Conservation (phyloP, 2,113 vertebrate genomes). For the Saimiri boliviensis region DNA sequence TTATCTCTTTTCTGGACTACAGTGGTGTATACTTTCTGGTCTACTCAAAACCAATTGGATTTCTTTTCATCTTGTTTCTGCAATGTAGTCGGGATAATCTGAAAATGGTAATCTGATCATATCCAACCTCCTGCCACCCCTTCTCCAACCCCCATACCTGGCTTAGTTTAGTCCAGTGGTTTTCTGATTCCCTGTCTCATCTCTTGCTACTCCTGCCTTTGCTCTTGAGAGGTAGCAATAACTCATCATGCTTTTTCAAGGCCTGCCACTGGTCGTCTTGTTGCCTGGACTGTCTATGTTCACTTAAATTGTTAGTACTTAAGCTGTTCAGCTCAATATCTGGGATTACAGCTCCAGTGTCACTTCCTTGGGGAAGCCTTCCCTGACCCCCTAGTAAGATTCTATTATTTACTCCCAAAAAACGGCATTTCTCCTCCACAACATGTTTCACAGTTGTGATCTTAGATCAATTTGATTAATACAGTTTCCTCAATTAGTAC, state of each 20-base stretch:
- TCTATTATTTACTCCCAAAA: background rate
- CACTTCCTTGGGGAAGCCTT: background rate
- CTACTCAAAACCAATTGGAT: background rate
- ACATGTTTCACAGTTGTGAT: background rate
- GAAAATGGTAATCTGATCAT: background rate
- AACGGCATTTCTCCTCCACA: background rate
- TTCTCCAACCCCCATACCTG: background rate
- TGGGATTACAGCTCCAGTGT: background rate
- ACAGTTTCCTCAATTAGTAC: background rate
- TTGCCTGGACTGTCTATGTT: background rate
- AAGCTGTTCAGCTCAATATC: background rate
- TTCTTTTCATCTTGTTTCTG: background rate
- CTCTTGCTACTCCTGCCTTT: background rate
- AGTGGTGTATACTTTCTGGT: background rate
- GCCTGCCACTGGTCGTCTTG: background rate
- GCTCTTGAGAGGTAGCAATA: background rate
- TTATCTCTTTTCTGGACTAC: background rate
- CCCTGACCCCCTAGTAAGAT: background rate
- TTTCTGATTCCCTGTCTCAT: background rate
- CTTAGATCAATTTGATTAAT: background rate
- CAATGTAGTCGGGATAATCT: background rate
- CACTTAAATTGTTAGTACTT: background rate
- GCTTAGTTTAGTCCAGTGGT: background rate
- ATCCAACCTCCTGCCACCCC: background rate
- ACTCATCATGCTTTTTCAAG: background rate